Percentiles rank a stretch among this genome's conserved stretches.
Evolutionary conservation across 1,140 invertebrate genomes (phyloP).

Genomic region (Coenobita brevimanus): DNA sequence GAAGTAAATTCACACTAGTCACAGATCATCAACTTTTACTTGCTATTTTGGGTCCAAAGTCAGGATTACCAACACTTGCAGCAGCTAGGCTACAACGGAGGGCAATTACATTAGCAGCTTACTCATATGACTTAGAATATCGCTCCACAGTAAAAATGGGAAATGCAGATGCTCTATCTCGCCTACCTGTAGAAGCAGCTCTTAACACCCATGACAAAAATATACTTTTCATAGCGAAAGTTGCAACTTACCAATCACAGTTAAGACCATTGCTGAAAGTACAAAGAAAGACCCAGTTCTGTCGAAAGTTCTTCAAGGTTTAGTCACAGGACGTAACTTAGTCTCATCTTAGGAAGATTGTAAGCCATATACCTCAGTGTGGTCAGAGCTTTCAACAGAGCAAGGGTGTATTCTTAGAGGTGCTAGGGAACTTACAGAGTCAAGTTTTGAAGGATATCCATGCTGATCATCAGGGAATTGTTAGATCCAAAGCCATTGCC

Average conservation of each 20-base stretch:
- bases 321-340: not conserved
- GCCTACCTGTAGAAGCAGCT: conserved; percentile 12
- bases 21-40: conserved; percentile 17
- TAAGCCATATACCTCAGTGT: not conserved
- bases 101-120: not conserved
- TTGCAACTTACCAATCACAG: conserved; percentile 12
- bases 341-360: not conserved
- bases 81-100: conserved; percentile 36
- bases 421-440: not conserved
- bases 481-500: not conserved
- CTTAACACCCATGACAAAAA: not conserved
- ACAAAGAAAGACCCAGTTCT: conserved; percentile 15
- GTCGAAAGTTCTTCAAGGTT: not conserved
- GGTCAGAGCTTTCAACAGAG: not conserved
- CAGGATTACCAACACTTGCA: conserved; percentile 32
- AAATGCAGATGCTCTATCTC: conserved; percentile 35
- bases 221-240: not conserved
- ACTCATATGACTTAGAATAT: conserved; percentile 3
- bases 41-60: conserved; percentile 22
- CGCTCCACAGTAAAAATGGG: conserved; percentile 2
- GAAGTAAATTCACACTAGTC: conserved; percentile 72
- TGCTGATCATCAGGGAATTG: not conserved
- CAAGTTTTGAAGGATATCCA: not conserved
- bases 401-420: not conserved
- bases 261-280: not conserved